These are phyloP conservation scores for Stenoptilia bipunctidactyla DNA, from an alignment of 2,888 invertebrate genomes.

Conservation along the genomic window DNA sequence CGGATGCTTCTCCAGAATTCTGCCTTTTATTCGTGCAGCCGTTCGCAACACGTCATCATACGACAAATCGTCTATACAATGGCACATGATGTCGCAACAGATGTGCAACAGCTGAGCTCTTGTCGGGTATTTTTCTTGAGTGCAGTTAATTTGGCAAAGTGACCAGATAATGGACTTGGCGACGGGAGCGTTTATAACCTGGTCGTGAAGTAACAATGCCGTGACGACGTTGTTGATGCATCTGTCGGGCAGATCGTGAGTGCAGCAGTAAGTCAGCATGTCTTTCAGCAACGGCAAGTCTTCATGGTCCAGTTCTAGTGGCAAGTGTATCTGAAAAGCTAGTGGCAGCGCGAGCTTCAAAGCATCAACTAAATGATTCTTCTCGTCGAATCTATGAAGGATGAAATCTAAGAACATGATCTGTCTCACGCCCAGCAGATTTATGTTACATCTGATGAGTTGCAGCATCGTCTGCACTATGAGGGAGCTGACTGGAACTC, in stretches of 20 bases:
- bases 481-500: constrained; percentile 68
- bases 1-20: constrained; percentile 48
- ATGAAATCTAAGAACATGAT: constrained; percentile 75
- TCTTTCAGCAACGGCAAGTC: constrained; percentile 63
- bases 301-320: constrained; percentile 66
- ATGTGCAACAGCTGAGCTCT: constrained; percentile 64
- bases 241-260: constrained; percentile 56
- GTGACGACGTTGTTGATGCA: constrained; percentile 66
- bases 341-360: constrained; percentile 75
- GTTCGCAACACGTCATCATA: constrained; percentile 63
- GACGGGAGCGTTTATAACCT: constrained; percentile 43
- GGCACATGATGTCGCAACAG: constrained; percentile 55
- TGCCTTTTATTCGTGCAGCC: constrained; percentile 53
- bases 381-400: constrained; percentile 53
- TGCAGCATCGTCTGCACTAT: constrained; percentile 76
- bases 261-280: constrained; percentile 65
- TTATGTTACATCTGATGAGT: constrained; percentile 72
- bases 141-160: constrained; percentile 57
- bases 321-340: constrained; percentile 75
- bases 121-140: constrained; percentile 38
- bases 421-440: constrained; percentile 70
- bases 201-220: constrained; percentile 52
- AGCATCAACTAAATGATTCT: constrained; percentile 73
- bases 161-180: constrained; percentile 71
- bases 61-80: constrained; percentile 44